Percentiles rank a stretch among this genome's conserved stretches.
Conservation (phyloP, 2,113 vertebrate genomes). For the Triplophysa siluroides region DNA sequence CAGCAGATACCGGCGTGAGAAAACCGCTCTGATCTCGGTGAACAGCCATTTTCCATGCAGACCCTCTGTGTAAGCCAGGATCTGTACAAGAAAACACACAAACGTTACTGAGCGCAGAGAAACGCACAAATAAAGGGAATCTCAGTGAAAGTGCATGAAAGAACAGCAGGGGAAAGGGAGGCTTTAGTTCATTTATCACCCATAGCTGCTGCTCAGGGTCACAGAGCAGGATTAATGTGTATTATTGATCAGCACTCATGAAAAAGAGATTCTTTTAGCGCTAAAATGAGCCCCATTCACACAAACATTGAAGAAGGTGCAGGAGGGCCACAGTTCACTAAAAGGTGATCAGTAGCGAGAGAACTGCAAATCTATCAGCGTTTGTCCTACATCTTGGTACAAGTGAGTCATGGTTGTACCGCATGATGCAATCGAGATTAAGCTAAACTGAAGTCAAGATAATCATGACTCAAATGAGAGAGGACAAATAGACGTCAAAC, state of each 20-base stretch:
- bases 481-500: too few relatives aligned
- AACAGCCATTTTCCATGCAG: constrained; percentile 98
- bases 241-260: constrained; percentile 79
- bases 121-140: not conserved
- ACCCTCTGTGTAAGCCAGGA: constrained; percentile 92
- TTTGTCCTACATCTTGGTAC: constrained; percentile 41
- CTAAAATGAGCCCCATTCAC: constrained; percentile 70
- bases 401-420: constrained; percentile 14
- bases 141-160: not conserved
- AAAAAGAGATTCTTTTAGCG: constrained; percentile 76
- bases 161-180: not conserved
- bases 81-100: constrained; percentile 68
- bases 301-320: constrained; percentile 45
- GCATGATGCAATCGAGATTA: not conserved
- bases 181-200: constrained; percentile 70
- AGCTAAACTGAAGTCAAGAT: too few relatives aligned
- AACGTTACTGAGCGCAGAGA: not conserved
- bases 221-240: constrained; percentile 74
- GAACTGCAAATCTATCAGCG: constrained; percentile 48
- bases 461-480: too few relatives aligned
- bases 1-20: constrained; percentile 93
- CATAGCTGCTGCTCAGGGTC: constrained; percentile 47
- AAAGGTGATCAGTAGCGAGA: constrained; percentile 70
- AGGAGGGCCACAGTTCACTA: constrained; percentile 65
- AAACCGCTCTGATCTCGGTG: constrained; percentile 90